Evolutionary conservation across 2,888 invertebrate species (phyloP), one percentile per base, ranked within the genome.

Genomic region (Caenorhabditis parvicauda): DNA sequence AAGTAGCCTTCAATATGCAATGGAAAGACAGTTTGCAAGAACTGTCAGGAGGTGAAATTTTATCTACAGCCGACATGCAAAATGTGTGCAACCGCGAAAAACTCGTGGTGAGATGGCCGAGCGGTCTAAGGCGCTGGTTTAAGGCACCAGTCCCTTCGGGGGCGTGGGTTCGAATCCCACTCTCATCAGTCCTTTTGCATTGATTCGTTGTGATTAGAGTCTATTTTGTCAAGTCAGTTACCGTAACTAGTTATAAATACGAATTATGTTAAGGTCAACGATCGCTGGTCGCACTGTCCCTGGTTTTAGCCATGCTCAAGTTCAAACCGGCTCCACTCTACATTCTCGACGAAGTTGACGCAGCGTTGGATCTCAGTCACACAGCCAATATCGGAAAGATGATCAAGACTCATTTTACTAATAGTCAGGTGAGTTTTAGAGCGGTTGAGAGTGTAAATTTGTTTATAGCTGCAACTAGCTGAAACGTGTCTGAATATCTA

Each of bases 261-360:
- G n/a, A n/a, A n/a, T n/a, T n/a, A n/a, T n/a, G 14, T 55, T 38
- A 19, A 65, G 67, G 78, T n/a, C 80, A 81, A 51, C 69, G 84
- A 52, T 86, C 96, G 7, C 86, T 98, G 60, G 94, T 96, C 42
- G 96, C 98, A 2, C 86, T 98, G 51, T 93, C 96, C 0, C 86
- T 98, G 57, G 92, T 98, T 75, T 86, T 99, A 75, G 91, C 96
- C 39, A 91, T 99, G 90, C 83, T 96, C 79, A 87, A 91, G 76
- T 98, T 93, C 85, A 92, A 93, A 82, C 96, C 98, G 3, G 98
- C 98, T 25, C 98, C 98, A 6, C 86, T 98, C 17, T 98, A 98
- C 84, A 94, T 99, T 82, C 86, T 98, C 77, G 98, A 98, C 83
- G 98, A 99, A 86, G 93, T 75, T 48, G 98, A 98, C 83, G 95